A percentile compares a stretch with the other conserved stretches of the same genome.
Conservation (phyloP, 1,140 invertebrate species). For the Platyscapa corneri region DNA sequence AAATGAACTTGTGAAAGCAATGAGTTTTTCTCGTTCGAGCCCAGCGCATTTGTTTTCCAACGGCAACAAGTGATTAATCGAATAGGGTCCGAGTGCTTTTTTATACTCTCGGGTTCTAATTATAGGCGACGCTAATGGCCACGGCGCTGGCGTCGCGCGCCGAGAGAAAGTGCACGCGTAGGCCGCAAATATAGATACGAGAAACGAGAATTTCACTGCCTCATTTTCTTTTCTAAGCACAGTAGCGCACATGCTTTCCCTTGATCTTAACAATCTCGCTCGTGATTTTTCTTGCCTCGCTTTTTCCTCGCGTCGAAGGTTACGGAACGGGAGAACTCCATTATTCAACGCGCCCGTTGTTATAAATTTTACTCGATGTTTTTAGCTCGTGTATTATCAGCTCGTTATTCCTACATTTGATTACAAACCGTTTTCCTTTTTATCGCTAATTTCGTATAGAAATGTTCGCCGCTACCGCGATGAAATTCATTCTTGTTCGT, state of each 20-base stretch:
- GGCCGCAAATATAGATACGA: neutral
- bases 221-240: neutral
- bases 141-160: neutral
- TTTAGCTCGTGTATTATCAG: neutral
- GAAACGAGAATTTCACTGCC: slow-evolving; percentile 34
- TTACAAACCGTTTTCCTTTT: no score
- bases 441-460: no score
- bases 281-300: neutral
- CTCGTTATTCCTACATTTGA: neutral
- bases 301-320: neutral
- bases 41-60: no score
- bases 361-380: neutral
- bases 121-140: neutral
- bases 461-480: no score
- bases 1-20: no score
- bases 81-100: neutral
- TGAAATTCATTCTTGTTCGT: no score
- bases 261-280: neutral
- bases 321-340: neutral
- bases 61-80: neutral
- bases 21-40: no score
- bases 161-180: slow-evolving; percentile 17
- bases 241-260: slow-evolving; percentile 15
- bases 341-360: neutral
- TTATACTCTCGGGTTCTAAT: slow-evolving; percentile 4